Evolutionary conservation across 2,888 invertebrate genomes (phyloP).

Genomic region (Clusia tigrina): DNA sequence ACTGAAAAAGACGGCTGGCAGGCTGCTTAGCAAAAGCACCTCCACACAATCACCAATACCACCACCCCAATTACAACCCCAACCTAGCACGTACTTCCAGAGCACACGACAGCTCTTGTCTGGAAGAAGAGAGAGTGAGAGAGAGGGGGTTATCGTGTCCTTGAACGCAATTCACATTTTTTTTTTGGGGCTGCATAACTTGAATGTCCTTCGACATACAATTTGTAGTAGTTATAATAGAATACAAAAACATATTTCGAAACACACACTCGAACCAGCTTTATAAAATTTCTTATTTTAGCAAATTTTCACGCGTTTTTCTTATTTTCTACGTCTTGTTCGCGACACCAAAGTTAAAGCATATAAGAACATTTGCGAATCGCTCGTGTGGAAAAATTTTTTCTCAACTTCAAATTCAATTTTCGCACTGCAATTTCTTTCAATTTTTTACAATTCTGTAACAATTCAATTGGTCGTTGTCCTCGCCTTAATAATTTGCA

Average conservation of each 20-base stretch:
- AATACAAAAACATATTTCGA: neutral
- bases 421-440: neutral
- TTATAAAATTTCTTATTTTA: neutral
- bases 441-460: neutral
- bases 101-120: neutral
- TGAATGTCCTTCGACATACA: constrained; percentile 31
- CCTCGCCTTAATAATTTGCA: neutral
- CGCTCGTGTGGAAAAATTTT: neutral
- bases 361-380: neutral
- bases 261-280: neutral
- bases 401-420: neutral
- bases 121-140: no score
- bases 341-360: no score
- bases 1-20: no score
- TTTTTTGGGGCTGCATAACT: constrained; percentile 22
- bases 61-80: neutral
- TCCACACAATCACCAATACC: no score
- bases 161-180: constrained; percentile 56
- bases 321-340: constrained; percentile 22
- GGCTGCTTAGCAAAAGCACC: no score
- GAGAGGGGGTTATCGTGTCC: constrained; percentile 46
- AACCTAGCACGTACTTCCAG: constrained; percentile 13
- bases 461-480: neutral
- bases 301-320: constrained; percentile 6
- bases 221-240: no score